These are phyloP conservation scores for Prosapia bicincta DNA, from an alignment of 2,888 invertebrate genomes.

Conservation along the genomic window DNA sequence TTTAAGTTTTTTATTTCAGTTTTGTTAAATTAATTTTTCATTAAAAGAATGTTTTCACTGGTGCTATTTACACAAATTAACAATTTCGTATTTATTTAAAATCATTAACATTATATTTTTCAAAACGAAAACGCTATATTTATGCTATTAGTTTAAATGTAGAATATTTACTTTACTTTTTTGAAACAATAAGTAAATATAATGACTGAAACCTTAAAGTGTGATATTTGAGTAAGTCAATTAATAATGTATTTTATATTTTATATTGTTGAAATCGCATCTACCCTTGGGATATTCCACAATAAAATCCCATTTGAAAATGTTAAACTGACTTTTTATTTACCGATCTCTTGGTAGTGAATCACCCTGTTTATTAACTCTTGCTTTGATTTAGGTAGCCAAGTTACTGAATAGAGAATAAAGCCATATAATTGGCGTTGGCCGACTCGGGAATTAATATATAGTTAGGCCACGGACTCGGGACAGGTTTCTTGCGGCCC, in stretches of 20 bases:
- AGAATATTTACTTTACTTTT: not conserved
- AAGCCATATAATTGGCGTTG: constrained; percentile 12
- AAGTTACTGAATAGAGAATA: not conserved
- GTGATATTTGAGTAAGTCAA: constrained; percentile 31
- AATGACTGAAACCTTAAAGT: constrained; percentile 29
- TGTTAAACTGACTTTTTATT: constrained; percentile 24
- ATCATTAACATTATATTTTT: no score
- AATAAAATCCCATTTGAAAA: constrained; percentile 35
- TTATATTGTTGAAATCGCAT: constrained; percentile 18
- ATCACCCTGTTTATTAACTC: not conserved
- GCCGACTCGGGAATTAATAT: not conserved
- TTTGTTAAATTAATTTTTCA: no score
- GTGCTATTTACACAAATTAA: no score
- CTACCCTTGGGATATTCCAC: constrained; percentile 28
- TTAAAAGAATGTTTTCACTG: no score
- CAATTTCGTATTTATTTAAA: no score
- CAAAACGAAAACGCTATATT: no score
- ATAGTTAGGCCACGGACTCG: not conserved
- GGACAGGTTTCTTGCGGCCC: not conserved
- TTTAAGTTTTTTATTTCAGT: not conserved
- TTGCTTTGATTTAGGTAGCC: constrained; percentile 4
- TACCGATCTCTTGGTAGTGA: not conserved
- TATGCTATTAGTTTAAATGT: no score
- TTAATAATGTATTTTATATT: constrained; percentile 19
- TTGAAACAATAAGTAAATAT: constrained; percentile 1